These are phyloP conservation scores for Hippopotamus amphibius DNA, from an alignment of 2,113 vertebrate species.

Conservation along the genomic window DNA sequence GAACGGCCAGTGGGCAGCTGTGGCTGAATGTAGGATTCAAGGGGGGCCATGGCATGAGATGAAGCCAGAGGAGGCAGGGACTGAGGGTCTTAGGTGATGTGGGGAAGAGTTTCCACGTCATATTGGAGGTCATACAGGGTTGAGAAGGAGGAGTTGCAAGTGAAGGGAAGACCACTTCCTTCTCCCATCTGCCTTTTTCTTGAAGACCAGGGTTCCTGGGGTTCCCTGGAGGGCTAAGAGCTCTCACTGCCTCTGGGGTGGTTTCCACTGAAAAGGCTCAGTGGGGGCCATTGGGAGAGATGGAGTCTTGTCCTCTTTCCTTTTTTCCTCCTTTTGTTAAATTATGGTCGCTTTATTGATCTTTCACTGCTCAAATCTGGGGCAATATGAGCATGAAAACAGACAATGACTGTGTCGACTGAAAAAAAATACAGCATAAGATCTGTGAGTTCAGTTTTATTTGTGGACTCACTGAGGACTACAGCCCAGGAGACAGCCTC, in stretches of 20 bases:
- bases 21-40: not conserved
- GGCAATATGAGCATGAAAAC: too few relatives aligned
- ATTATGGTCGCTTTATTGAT: too few relatives aligned
- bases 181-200: not conserved
- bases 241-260: not conserved
- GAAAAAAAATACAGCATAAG: too few relatives aligned
- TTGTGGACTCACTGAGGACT: too few relatives aligned
- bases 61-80: not conserved
- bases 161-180: not conserved
- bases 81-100: not conserved
- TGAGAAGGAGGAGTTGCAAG: not conserved
- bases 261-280: not conserved
- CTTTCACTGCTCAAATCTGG: too few relatives aligned
- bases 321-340: too few relatives aligned
- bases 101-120: not conserved
- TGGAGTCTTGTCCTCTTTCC: too few relatives aligned
- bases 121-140: not conserved
- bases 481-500: too few relatives aligned
- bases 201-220: not conserved
- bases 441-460: too few relatives aligned
- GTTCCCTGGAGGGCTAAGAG: not conserved
- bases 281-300: not conserved
- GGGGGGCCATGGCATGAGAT: not conserved
- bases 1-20: not conserved
- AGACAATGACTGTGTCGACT: too few relatives aligned